Base-by-base conservation (phyloP, 2,113 vertebrate species). In the Oreamnos americanus region DNA sequence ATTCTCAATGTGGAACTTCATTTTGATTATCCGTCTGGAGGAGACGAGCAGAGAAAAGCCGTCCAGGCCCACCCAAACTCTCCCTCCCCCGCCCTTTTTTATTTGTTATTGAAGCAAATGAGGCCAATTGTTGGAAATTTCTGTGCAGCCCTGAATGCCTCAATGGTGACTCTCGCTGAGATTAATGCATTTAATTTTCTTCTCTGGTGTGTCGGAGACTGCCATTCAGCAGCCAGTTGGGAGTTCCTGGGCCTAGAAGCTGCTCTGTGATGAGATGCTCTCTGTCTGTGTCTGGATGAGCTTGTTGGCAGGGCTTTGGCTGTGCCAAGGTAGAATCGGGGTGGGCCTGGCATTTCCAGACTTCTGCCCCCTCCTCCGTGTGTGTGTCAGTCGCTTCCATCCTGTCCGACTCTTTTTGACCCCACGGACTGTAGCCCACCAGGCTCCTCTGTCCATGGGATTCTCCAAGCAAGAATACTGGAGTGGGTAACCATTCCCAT, bases 21-120 rank as follows among this genome's bases (percentile, higher is more conserved):
- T 98, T 97, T 84, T 97, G 98, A 98, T 98, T 97, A 93, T 91
- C 47, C 7, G 6, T 96, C 97, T 97, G 58, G 43, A 94, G 86
- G 92, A 76, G 23, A 43, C 39, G 55, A 94, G 25, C 51, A 51
- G 89, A 28, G 55, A 95, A 92, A 74, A 43, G 91, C 60, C 7
- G 0, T 53, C 76, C 84, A 87, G 90, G 55, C 43, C 0, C 94
- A 0, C 13, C 23, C 45, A 94, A 90, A 64, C 91, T 92, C 94
- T 57, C 76, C 47, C 45, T 71, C 67, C 36, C 7, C 43, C 10
- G 12, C 64, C 93, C 43, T 94, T 78, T 97, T 97, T 97, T 98
- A 98, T 98, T 99, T 98, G 98, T 99, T 98, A 98, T 97, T 98
- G 98, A 98, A 98, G 96, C 96, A 98, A 99, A 99, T 98, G 97